Evolutionary conservation across 2,888 invertebrate genomes (phyloP), one percentile per base, ranked within the genome.

Genomic region (Serripes groenlandicus): DNA sequence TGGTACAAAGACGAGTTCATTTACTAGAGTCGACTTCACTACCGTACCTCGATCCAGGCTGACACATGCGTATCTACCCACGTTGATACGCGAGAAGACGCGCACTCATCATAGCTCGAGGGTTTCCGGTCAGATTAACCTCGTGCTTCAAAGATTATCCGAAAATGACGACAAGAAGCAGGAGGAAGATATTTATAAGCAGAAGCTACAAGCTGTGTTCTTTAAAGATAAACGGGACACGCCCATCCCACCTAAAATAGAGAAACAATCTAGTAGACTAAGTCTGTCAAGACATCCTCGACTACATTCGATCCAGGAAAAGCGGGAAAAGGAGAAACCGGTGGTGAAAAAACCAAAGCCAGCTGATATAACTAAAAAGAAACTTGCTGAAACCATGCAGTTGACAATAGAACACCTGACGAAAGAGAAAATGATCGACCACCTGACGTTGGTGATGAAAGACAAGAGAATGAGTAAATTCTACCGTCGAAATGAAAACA

Each of bases 121-220:
- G 32, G 86, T 86, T 2, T 86, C 83, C 15, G 86, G 86, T 26
- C 86, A 86, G 64, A 86, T 86, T 3, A 86, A 81, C 30, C 37
- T 81, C 35, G 86, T 86, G 0, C 76, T 86, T 3, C 74, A 86
- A 28, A 75, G 77, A 28, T 66, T 86, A 9, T 81, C 86, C 18
- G 83, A 83, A 34, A 75, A 76, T 18, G 78, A 86, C 34, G 72
- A 79, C 23, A 76, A 70, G 34, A 76, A 73, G 30, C 32, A 81
- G 9, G 74, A 81, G 18, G 83, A 86, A 34, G 76, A 64, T n/a
- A 62, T 86, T 21, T 86, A 74, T 32, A 78, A 83, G 56, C 60
- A 73, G 30, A 86, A 86, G 54, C 42, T 81, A 42, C 72, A 66
- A 28, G 81, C 83, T 0, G 66, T 76, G 3, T 78, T 78, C 64